These are phyloP conservation scores for Megaptera novaeangliae DNA, from an alignment of 2,113 vertebrate species.

Conservation along the genomic window DNA sequence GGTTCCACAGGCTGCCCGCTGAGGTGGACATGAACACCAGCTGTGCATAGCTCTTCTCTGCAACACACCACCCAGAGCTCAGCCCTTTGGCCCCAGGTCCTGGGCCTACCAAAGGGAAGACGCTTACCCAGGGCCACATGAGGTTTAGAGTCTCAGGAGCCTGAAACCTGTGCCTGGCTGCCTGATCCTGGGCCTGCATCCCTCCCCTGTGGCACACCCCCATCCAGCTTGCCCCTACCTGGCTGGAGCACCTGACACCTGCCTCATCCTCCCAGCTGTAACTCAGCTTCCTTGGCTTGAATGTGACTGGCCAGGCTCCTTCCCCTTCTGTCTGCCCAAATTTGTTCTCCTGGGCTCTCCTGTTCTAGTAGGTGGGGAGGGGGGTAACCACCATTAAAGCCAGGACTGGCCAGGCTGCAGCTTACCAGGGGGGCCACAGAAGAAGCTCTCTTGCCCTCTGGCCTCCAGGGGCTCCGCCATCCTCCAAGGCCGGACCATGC, in stretches of 20 bases:
- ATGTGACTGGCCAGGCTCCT: background rate
- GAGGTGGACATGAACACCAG: constrained; percentile 98
- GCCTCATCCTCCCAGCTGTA: background rate
- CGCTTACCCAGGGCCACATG: background rate
- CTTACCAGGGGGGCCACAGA: constrained; percentile 92
- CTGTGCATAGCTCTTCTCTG: constrained; percentile 93
- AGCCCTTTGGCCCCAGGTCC: background rate
- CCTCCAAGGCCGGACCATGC: constrained; percentile 76
- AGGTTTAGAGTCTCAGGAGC: background rate
- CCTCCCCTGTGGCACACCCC: background rate
- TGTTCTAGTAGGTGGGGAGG: background rate
- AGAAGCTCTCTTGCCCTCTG: constrained; percentile 86
- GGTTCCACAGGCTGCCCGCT: constrained; percentile 96
- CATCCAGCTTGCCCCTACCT: background rate
- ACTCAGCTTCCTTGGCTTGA: background rate
- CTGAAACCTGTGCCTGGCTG: background rate
- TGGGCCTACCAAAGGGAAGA: constrained; percentile 20
- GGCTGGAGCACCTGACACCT: background rate
- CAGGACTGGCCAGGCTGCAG: background rate
- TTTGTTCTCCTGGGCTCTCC: background rate
- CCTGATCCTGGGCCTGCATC: background rate
- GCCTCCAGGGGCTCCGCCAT: constrained; percentile 87
- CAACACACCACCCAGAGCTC: constrained; percentile 47
- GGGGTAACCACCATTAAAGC: background rate
- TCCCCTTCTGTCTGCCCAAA: background rate